These are phyloP conservation scores for Nudaria mundana DNA, from an alignment of 2,888 invertebrate genomes.

Conservation along the genomic window DNA sequence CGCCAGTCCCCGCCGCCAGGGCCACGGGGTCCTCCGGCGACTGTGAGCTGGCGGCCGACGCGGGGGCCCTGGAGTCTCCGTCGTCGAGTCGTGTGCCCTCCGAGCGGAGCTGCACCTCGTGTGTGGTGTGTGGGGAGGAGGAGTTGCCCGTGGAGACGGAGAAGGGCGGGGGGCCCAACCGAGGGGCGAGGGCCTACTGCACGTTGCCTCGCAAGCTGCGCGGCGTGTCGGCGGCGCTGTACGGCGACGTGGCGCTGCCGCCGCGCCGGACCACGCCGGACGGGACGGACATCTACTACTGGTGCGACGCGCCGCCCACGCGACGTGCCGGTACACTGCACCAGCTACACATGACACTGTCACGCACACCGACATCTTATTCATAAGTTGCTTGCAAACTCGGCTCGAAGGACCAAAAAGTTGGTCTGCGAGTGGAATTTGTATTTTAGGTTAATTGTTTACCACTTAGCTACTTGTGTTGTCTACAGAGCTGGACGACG, in stretches of 20 bases:
- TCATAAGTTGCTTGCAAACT: too few species aligned
- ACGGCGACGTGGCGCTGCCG: constrained; percentile 72
- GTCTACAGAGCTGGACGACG: constrained; percentile 92
- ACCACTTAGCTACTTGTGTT: too few species aligned
- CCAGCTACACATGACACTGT: too few species aligned
- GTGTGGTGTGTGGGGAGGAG: constrained; percentile 83
- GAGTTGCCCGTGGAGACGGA: constrained; percentile 78
- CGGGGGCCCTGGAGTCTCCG: constrained; percentile 21
- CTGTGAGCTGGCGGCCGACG: constrained; percentile 54
- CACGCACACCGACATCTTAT: neutral
- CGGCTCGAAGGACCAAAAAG: neutral
- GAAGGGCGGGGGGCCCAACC: constrained; percentile 28
- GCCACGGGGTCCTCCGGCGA: constrained; percentile 56
- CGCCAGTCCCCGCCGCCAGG: constrained; percentile 36
- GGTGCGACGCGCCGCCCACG: constrained; percentile 89
- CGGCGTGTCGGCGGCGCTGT: constrained; percentile 53
- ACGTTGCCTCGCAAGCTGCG: constrained; percentile 70
- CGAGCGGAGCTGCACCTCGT: constrained; percentile 68
- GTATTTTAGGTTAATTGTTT: too few species aligned
- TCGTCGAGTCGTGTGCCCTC: constrained; percentile 19
- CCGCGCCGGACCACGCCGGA: constrained; percentile 90
- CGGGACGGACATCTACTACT: constrained; percentile 92
- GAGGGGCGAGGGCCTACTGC: constrained; percentile 69
- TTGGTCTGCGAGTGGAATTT: neutral
- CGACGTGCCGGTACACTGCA: constrained; percentile 70